phyloP scores from a whole-genome alignment of 2,797 vertebrate genomes.

The Scarus forsteni region DNA sequence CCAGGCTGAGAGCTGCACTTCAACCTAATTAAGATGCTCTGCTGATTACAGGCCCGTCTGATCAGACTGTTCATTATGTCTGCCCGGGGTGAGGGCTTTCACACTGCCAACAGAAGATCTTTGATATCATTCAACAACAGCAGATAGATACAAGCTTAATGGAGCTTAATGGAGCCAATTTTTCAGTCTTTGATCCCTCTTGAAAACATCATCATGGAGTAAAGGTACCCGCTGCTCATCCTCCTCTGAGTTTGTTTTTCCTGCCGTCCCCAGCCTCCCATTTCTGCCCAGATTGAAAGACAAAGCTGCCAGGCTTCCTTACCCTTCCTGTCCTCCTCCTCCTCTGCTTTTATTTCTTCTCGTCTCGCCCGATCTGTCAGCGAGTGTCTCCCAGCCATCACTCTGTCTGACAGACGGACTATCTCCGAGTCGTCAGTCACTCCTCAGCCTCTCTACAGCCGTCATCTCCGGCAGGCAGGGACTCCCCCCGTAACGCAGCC shows the following conservation, averaged over 20 bases:
- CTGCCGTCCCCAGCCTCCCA: slow-evolving; percentile 34
- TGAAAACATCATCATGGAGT: slow-evolving; percentile 48
- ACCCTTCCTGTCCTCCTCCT: slow-evolving; percentile 43
- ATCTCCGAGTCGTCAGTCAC: slow-evolving; percentile 77
- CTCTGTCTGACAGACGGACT: slow-evolving; percentile 73
- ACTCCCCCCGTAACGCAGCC: slow-evolving; percentile 65
- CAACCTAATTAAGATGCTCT: slow-evolving; percentile 64
- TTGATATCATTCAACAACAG: slow-evolving; percentile 36
- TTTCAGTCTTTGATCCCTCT: slow-evolving; percentile 40
- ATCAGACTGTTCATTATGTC: slow-evolving; percentile 58
- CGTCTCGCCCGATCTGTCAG: slow-evolving; percentile 75
- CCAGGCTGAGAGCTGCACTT: slow-evolving; percentile 30
- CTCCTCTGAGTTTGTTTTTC: slow-evolving; percentile 8
- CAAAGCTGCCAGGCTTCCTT: slow-evolving; percentile 68
- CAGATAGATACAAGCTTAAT: slow-evolving; percentile 51
- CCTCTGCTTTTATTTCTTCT: slow-evolving; percentile 57
- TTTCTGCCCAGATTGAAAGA: slow-evolving; percentile 53
- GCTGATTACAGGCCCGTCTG: slow-evolving; percentile 61
- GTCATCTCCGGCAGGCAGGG: slow-evolving; percentile 68
- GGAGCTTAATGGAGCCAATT: slow-evolving; percentile 50
- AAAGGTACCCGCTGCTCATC: slow-evolving; percentile 29
- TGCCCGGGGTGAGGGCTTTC: slow-evolving; percentile 56
- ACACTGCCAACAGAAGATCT: slow-evolving; percentile 36
- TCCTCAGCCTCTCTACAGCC: slow-evolving; percentile 61
- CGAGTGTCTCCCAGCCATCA: slow-evolving; percentile 73